Base-by-base conservation (phyloP, 2,888 invertebrate species). In the Ecliptopera silaceata region DNA sequence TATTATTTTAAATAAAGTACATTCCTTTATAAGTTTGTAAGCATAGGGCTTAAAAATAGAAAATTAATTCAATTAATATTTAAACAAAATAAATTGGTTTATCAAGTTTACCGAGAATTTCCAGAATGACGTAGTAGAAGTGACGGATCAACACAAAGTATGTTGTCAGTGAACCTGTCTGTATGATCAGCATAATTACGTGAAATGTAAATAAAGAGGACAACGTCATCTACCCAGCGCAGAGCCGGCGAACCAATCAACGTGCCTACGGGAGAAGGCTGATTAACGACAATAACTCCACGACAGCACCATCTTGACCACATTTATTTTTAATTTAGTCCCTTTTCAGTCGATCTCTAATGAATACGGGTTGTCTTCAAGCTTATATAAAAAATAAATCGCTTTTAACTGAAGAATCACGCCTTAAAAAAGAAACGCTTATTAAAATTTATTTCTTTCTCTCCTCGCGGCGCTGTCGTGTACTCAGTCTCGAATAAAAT, bases 391-490 rank as follows among this genome's bases (percentile, higher is more conserved):
- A 89, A 91, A 90, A 90, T 89, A 90, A 90, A 89, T 89, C 88
- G 89, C 87, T 88, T 84, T 89, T 87, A 88, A 88, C 91, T 90
- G 88, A 90, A 88, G 91, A 90, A 90, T 91, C 91, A 91, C 91
- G 90, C 91, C 88, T 90, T 89, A 86, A 90, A 90, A 91, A 91
- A 89, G 84, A 86, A 90, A 88, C 87, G 88, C 88, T 91, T 90
- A 91, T 90, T 90, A 91, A 90, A 90, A 91, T 91, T 91, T 91
- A 91, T 91, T 90, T 90, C 90, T 88, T 86, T 89, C 88, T 88
- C 88, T 86, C 79, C 79, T 81, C 87, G 84, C 84, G 82, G 85
- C 84, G 77, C 84, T 85, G 91, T 89, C 89, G 86, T 90, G 91
- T 90, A 89, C 88, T 84, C 80, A 79, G 88, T 72, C 80, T 81